phyloP scores from a whole-genome alignment of 2,888 invertebrate species.

The Ellobium chinense region DNA sequence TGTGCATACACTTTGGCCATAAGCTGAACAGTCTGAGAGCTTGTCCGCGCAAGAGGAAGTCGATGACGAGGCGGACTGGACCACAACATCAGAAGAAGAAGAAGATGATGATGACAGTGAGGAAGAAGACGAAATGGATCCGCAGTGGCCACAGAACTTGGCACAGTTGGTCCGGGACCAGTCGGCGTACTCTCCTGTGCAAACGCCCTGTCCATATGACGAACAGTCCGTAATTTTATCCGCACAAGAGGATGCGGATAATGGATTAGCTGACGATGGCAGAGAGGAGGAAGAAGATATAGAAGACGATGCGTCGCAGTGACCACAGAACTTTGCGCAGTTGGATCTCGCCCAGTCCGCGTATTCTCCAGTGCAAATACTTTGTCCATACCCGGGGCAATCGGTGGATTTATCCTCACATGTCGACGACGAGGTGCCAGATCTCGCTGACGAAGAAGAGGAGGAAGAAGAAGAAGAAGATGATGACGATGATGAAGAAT shows the following conservation, averaged over 20 bases:
- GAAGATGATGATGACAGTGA: not conserved
- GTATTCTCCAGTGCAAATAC: conserved; percentile 57
- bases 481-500: not conserved
- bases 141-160: conserved; percentile 54
- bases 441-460: too few relatives aligned
- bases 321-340: conserved; percentile 60
- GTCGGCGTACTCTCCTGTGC: conserved; percentile 55
- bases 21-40: conserved; percentile 34
- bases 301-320: conserved; percentile 8
- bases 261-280: not conserved
- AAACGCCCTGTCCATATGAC: conserved; percentile 53
- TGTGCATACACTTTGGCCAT: conserved; percentile 55
- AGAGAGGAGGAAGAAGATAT: not conserved
- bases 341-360: conserved; percentile 57
- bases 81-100: not conserved
- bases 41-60: conserved; percentile 41
- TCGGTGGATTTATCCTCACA: conserved; percentile 33
- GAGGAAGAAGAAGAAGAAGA: not conserved
- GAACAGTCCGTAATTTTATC: conserved; percentile 51
- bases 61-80: too few relatives aligned
- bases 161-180: conserved; percentile 61
- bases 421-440: not conserved
- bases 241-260: not conserved
- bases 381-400: conserved; percentile 55
- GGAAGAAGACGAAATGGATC: not conserved